Conservation (phyloP, 2,888 invertebrate genomes). For the Drosophila bunnanda region DNA sequence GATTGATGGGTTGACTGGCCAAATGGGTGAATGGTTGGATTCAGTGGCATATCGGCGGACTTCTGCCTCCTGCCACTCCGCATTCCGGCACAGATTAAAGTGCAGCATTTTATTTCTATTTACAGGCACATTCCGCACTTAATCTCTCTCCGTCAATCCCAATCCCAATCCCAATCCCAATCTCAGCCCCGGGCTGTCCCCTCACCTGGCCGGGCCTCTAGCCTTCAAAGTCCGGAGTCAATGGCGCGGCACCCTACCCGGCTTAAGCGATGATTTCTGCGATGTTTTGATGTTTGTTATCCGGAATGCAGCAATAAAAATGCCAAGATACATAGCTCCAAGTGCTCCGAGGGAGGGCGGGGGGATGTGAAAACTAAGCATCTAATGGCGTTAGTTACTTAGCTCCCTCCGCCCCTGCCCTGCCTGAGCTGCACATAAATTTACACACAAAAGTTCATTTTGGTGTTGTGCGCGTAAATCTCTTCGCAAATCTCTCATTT, state of each 20-base stretch:
- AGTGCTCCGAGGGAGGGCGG: not conserved
- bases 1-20: conserved; percentile 8
- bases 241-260: conserved; percentile 16
- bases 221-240: conserved; percentile 23
- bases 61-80: not conserved
- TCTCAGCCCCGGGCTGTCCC: not conserved
- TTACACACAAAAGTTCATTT: conserved; percentile 69
- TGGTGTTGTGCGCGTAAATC: conserved; percentile 71
- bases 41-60: not conserved
- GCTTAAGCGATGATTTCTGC: conserved; percentile 57
- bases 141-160: conserved; percentile 11
- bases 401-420: conserved; percentile 4
- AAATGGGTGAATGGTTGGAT: conserved; percentile 3
- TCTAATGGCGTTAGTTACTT: conserved; percentile 73
- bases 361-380: conserved; percentile 52
- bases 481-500: conserved; percentile 75
- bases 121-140: conserved; percentile 22
- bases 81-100: conserved; percentile 20
- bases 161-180: conserved; percentile 1
- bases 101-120: conserved; percentile 31
- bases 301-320: conserved; percentile 72
- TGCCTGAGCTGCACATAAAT: conserved; percentile 69
- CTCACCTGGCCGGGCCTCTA: not conserved
- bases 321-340: conserved; percentile 38
- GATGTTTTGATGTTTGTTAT: conserved; percentile 65